These are phyloP conservation scores for Puffinus mauretanicus DNA, from an alignment of 2,113 vertebrate species.

Conservation along the genomic window DNA sequence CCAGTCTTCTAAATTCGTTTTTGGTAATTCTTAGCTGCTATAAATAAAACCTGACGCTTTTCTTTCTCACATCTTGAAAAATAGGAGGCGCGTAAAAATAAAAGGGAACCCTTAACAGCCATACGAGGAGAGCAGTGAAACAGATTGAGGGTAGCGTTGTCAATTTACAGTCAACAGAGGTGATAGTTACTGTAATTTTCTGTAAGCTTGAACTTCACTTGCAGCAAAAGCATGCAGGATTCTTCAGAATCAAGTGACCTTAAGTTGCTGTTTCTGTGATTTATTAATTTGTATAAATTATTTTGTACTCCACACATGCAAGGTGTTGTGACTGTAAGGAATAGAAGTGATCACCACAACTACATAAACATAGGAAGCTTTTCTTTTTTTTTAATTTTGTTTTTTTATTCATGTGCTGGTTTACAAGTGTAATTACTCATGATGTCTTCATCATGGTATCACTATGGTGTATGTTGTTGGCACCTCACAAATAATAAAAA, in stretches of 20 bases:
- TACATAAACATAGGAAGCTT: neutral
- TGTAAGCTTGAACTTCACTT: neutral
- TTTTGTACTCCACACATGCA: neutral
- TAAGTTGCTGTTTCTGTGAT: neutral
- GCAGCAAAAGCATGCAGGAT: neutral
- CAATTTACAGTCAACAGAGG: neutral
- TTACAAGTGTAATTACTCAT: neutral
- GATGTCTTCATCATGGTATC: neutral
- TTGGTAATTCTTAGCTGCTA: neutral
- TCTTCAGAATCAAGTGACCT: neutral
- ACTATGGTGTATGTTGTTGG: neutral
- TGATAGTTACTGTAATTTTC: neutral
- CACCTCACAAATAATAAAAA: neutral
- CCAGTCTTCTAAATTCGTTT: neutral
- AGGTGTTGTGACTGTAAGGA: neutral
- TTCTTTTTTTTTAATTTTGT: neutral
- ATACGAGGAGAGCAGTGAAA: neutral
- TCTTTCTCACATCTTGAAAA: neutral
- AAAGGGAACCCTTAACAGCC: neutral
- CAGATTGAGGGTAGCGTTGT: neutral
- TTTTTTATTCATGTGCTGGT: fast-evolving
- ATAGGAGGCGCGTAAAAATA: neutral
- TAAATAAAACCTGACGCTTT: neutral
- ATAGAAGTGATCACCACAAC: neutral
- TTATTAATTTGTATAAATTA: neutral